Evolutionary conservation across 2,888 invertebrate genomes (phyloP).

Genomic region (Eupithecia vulgata): DNA sequence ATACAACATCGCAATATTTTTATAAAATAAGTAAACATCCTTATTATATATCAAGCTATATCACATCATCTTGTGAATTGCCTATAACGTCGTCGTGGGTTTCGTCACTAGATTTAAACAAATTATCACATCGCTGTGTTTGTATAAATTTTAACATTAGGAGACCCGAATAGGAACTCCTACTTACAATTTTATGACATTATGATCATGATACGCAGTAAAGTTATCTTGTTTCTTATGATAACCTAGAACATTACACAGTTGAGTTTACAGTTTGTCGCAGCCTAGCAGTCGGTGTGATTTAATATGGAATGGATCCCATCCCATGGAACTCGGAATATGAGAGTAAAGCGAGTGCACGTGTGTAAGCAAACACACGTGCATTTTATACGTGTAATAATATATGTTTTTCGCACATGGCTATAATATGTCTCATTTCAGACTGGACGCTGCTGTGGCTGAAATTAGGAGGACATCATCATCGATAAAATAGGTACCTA

Average conservation of each 20-base stretch:
- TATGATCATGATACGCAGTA: not conserved
- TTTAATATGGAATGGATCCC: not conserved
- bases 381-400: no score
- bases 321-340: not conserved
- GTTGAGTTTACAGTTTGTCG: not conserved
- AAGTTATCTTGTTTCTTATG: not conserved
- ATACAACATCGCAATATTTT: conserved; percentile 5
- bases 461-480: not conserved
- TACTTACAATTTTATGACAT: not conserved
- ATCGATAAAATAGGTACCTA: no score
- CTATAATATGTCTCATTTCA: no score
- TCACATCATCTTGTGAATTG: conserved; percentile 38
- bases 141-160: conserved; percentile 7
- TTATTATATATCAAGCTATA: conserved; percentile 32
- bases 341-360: not conserved
- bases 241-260: not conserved
- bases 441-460: no score
- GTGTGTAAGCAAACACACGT: not conserved
- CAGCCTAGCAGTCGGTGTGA: not conserved
- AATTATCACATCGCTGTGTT: conserved; percentile 41
- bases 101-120: conserved; percentile 39
- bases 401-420: no score
- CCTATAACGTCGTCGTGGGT: conserved; percentile 36
- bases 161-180: not conserved
- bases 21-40: conserved; percentile 34